A percentile compares a stretch with the other conserved stretches of the same genome.
phyloP scores from a whole-genome alignment of 2,113 vertebrate genomes.

The Dicaeum eximium region DNA sequence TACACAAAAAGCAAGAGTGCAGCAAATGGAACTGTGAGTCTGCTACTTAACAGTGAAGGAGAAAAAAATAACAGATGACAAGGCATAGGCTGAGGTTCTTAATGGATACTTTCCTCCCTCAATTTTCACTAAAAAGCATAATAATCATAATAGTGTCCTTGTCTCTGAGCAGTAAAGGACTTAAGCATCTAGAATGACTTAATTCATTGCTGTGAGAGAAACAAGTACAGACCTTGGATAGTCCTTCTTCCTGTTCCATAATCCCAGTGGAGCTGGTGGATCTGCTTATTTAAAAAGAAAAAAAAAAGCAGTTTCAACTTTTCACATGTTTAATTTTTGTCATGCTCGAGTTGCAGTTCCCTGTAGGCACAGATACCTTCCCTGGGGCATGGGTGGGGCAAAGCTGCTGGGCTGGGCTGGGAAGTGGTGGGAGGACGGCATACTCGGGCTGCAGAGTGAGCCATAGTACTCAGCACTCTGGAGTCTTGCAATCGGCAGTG shows the following conservation, averaged over 20 bases:
- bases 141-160: constrained; percentile 38
- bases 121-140: constrained; percentile 61
- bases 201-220: constrained; percentile 28
- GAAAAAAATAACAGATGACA: constrained; percentile 47
- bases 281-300: background rate
- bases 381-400: too few relatives aligned
- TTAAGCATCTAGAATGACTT: constrained; percentile 10
- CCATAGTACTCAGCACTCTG: background rate
- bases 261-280: background rate
- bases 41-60: constrained; percentile 44
- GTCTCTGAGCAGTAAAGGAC: constrained; percentile 27
- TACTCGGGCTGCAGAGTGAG: background rate
- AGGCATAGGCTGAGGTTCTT: constrained; percentile 53
- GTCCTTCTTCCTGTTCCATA: background rate
- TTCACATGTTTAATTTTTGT: background rate
- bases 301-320: background rate
- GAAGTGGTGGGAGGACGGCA: background rate
- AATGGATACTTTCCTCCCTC: constrained; percentile 64
- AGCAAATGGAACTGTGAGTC: constrained; percentile 55
- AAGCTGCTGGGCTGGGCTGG: background rate
- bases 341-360: background rate
- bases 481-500: background rate
- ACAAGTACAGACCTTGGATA: background rate
- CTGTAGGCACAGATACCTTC: background rate
- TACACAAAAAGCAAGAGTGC: constrained; percentile 49